phyloP scores from a whole-genome alignment of 2,888 invertebrate species.

The Diplazon laetatorius region DNA sequence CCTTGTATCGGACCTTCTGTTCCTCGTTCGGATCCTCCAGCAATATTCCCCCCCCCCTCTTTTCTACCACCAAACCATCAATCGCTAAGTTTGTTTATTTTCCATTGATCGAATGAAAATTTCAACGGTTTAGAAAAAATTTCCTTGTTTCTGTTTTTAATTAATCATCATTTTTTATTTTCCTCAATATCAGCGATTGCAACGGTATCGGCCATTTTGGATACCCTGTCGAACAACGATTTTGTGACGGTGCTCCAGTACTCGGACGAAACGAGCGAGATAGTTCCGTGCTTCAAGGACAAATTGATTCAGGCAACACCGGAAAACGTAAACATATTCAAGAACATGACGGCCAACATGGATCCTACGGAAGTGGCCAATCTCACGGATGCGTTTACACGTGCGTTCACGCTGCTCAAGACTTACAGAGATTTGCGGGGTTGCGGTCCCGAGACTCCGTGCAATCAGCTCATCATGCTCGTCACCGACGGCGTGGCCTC shows the following conservation, averaged over 20 bases:
- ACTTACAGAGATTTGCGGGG: slow-evolving; percentile 84
- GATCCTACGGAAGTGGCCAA: slow-evolving; percentile 92
- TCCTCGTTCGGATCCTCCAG: no score
- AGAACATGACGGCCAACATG: slow-evolving; percentile 87
- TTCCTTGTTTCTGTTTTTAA: not conserved
- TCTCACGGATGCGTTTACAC: slow-evolving; percentile 90
- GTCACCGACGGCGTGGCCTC: slow-evolving; percentile 97
- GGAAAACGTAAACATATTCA: slow-evolving; percentile 91
- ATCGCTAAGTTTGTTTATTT: no score
- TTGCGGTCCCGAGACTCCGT: slow-evolving; percentile 86
- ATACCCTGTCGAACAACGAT: slow-evolving; percentile 98
- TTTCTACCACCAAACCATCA: no score
- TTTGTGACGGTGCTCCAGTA: slow-evolving; percentile 96
- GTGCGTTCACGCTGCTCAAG: slow-evolving; percentile 92
- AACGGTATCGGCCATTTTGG: slow-evolving; percentile 94
- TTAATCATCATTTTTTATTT: slow-evolving; percentile 15
- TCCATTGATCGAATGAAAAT: no score
- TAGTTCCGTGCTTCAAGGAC: slow-evolving; percentile 93
- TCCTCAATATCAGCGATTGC: slow-evolving; percentile 72
- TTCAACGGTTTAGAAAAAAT: no score
- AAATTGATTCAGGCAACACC: slow-evolving; percentile 94
- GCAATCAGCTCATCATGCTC: slow-evolving; percentile 98
- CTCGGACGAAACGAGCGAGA: slow-evolving; percentile 88
- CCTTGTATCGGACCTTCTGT: no score
- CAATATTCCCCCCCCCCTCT: no score